Conservation (phyloP, 2,888 invertebrate species). For the Cyaniris semiargus region DNA sequence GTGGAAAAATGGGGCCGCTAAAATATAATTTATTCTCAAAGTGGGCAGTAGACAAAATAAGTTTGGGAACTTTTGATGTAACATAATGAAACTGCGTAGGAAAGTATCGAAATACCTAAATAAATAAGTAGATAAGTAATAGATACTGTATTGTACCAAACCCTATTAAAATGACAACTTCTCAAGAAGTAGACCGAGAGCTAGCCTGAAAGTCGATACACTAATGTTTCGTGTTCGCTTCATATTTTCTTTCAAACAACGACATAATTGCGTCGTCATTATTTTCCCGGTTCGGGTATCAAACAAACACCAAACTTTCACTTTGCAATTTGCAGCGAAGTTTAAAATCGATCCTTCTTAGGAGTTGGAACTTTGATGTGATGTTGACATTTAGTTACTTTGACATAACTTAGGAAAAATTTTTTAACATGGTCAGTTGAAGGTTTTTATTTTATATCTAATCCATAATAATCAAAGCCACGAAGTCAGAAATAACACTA, state of each 20-base stretch:
- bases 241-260: conserved; percentile 7
- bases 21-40: no score
- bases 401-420: neutral
- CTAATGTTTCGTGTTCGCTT: neutral
- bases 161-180: neutral
- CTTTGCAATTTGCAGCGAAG: conserved; percentile 5
- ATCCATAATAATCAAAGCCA: no score
- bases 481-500: no score
- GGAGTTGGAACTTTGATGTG: neutral
- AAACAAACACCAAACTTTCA: conserved; percentile 1
- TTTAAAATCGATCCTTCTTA: conserved; percentile 2
- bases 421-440: neutral
- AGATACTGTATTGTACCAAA: neutral
- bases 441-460: no score
- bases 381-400: neutral
- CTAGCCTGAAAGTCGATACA: neutral
- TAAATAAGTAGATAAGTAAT: no score
- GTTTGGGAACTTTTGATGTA: no score
- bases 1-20: no score
- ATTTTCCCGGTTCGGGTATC: conserved; percentile 14
- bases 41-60: no score
- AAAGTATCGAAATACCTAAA: no score
- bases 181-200: neutral
- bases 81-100: no score
- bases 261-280: neutral